Percentiles rank a stretch among this genome's conserved stretches.
Evolutionary conservation across 92 coral and sea anemone genomes (phyloP).

Genomic region (Diadumene lineata): DNA sequence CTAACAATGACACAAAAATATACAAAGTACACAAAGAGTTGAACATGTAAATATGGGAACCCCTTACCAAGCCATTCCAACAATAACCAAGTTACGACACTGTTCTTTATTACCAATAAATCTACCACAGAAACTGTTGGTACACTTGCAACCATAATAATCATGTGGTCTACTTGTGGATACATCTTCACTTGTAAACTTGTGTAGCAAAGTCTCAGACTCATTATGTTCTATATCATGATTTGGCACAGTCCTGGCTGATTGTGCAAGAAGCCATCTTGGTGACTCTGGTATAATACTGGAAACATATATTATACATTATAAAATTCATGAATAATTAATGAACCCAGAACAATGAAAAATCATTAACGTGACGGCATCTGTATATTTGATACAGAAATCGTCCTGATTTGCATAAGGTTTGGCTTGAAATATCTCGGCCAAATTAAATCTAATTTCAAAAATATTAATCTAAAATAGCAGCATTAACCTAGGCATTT

Average conservation of each 20-base stretch:
- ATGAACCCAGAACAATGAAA: too few relatives aligned
- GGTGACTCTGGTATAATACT: constrained; percentile 79
- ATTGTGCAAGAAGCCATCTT: constrained; percentile 66
- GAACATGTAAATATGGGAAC: neutral
- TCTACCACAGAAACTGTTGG: constrained; percentile 37
- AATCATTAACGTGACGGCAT: too few relatives aligned
- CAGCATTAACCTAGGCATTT: too few relatives aligned
- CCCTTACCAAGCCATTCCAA: constrained; percentile 60
- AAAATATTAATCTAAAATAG: too few relatives aligned
- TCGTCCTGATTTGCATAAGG: too few relatives aligned
- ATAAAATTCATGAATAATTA: too few relatives aligned
- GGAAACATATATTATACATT: neutral
- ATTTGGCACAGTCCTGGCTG: constrained; percentile 17
- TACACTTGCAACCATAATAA: constrained; percentile 28
- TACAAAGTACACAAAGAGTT: neutral
- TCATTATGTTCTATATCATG: constrained; percentile 36
- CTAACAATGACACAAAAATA: neutral
- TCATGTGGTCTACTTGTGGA: constrained; percentile 13
- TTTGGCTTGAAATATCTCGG: too few relatives aligned
- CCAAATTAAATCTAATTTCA: too few relatives aligned
- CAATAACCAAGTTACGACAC: constrained; percentile 36
- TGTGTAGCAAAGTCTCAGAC: constrained; percentile 59
- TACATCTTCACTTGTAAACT: constrained; percentile 44
- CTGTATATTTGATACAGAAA: too few relatives aligned
- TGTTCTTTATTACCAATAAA: constrained; percentile 57